A percentile compares a stretch with the other conserved stretches of the same genome.
phyloP scores from a whole-genome alignment of 2,888 invertebrate genomes.

The Latrodectus elegans region DNA sequence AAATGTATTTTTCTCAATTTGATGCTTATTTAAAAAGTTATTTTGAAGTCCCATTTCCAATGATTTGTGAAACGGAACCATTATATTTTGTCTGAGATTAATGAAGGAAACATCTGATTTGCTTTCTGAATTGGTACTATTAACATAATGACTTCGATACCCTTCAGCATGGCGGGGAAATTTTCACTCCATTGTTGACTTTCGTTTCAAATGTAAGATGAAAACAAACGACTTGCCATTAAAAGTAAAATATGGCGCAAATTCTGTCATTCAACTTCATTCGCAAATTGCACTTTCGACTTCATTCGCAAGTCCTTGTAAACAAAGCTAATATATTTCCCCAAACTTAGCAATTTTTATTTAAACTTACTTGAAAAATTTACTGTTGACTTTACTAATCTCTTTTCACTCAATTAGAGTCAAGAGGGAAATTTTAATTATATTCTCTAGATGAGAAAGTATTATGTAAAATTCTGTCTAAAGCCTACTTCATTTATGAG shows the following conservation, averaged over 20 bases:
- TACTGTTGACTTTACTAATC: constrained; percentile 23
- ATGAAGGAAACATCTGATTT: constrained; percentile 9
- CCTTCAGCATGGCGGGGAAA: background rate
- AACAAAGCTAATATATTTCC: constrained; percentile 13
- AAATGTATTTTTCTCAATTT: too few species aligned
- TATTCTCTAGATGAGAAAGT: constrained; percentile 38
- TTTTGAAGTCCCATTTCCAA: background rate
- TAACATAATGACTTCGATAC: constrained; percentile 18
- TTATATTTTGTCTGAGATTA: constrained; percentile 2
- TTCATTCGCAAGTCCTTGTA: constrained; percentile 1
- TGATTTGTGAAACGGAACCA: background rate
- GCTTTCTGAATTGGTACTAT: background rate
- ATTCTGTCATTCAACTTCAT: constrained; percentile 3
- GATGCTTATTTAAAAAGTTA: too few species aligned
- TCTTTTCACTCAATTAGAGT: constrained; percentile 35
- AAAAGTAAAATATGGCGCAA: constrained; percentile 31
- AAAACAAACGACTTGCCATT: constrained; percentile 37
- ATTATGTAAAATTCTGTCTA: constrained; percentile 10
- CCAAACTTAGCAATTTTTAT: constrained; percentile 17
- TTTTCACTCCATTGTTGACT: constrained; percentile 30
- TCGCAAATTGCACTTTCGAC: background rate
- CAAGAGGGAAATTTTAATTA: constrained; percentile 50
- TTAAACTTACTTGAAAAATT: constrained; percentile 25
- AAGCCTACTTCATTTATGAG: constrained; percentile 34
- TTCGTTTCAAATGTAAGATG: constrained; percentile 18